Evolutionary conservation across 1,140 invertebrate species (phyloP), one percentile per base, ranked within the genome.

Genomic region (Andricus grossulariae): DNA sequence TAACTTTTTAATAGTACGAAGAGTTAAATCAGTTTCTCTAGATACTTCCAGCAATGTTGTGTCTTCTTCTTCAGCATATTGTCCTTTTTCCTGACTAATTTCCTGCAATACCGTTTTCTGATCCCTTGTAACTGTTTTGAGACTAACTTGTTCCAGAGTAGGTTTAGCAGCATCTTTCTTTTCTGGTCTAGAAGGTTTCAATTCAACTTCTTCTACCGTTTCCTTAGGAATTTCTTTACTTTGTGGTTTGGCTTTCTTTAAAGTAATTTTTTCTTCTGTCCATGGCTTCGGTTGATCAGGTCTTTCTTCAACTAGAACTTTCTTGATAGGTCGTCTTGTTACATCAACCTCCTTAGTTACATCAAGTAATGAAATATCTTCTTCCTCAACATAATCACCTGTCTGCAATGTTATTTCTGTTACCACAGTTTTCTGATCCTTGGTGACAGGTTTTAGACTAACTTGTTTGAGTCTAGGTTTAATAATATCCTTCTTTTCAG

Each of bases 141-240:
- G 79, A 16, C 83, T 75, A 57, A 91, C 85, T 45, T 83, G 74
- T 83, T 91, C 90, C 25, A 90, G 32, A 74, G 55, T 82, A 55
- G 87, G 76, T 83, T 89, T 88, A 50, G 80, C 8, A 18, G 84
- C 74, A 78, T 83, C 75, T 78, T 81, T 84, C n/a, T 86, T 87
- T 50, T 84, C 79, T 51, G 88, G 87, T 80, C 90, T 91, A 2
- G 91, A 89, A 15, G 92, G 92, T 78, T 93, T 93, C 13, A 94
- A 81, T 80, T 91, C 70, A 2, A 84, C 74, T 54, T 86, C 82
- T 52, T 87, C 86, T 0, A 88, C 1, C 16, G 21, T 77, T 82
- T 87, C 83, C 50, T 85, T 85, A 0, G 71, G 74, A 32, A 84
- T 71, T 70, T 86, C 81, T 76, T 84, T 88, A 49, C 84, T 85